Base-by-base conservation (phyloP, 2,113 vertebrate species). In the Eonycteris spelaea region DNA sequence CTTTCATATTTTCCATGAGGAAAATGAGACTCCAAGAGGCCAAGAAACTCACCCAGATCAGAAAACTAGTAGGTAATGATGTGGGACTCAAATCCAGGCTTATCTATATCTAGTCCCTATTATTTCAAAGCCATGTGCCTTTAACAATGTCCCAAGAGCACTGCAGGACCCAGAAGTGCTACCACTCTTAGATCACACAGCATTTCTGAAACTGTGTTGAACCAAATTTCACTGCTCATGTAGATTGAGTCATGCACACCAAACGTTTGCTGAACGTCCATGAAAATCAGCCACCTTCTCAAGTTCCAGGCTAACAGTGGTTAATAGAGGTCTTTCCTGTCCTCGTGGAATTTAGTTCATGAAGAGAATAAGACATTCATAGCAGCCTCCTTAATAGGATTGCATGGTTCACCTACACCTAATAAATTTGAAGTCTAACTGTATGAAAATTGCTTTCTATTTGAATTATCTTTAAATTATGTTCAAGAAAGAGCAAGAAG, bases 401-500 rank as follows among this genome's bases (percentile, higher is more conserved):
- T 33, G 15, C 28, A 12, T 33, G 40, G 43, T 61, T 92, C 51
- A 88, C 38, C 61, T 51, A 55, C 28, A 86, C 77, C 80, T 65
- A 67, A 85, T 89, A 91, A 33, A 88, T 71, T 13, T 63, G 65
- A 35, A 70, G 53, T 65, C 51, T 78, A 93, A 89, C 48, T 77
- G 53, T 9, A 86, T 14, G 11, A 10, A 83, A 57, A 88, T 74
- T 93, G 43, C 68, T 94, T 94, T 95, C 83, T 95, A 43, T 96
- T 89, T 95, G 59, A 87, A 84, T 82, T 96, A 70, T 85, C 55
- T 89, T 95, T 95, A 82, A 85, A 78, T 96, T 92, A 35, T 82
- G 77, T 74, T 75, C 43, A 79, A 51, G 71, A 57, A 93, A 53
- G 63, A 75, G 33, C 59, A 85, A 43, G 71, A 59, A 68, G 33